Evolutionary conservation across 2,888 invertebrate genomes (phyloP), one percentile per base, ranked within the genome.

Genomic region (Folsomia candida): DNA sequence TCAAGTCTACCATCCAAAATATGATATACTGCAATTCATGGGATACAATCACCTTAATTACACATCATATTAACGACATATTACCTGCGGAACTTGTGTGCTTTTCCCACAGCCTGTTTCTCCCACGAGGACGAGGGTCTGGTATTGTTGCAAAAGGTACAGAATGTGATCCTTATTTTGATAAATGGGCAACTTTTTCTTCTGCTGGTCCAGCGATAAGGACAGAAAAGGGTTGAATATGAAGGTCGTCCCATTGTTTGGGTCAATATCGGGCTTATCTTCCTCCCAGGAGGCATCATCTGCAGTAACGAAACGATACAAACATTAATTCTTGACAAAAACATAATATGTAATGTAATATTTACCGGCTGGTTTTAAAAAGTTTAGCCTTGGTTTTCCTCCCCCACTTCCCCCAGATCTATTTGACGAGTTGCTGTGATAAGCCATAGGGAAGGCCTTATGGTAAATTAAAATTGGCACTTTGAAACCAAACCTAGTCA

Each of bases 101-200:
- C 95, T 95, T 84, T 98, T 94, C 47, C 97, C 97, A 80, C 92
- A 93, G 27, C 98, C 98, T 1, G 97, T 97, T 83, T 99, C 97
- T 1, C 98, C 98, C 57, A 77, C 67, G 9, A 71, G 51, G 4
- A 71, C 70, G 9, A 71, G 51, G 3, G 63, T 60, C 47, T 71
- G 70, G 51, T 63, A 71, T 51, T 71, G 60, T 24, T 99, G 96
- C 80, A 97, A 83, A 74, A 94, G 85, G 83, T 95, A 97, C 65
- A 98, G 85, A 66, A 98, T 92, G 80, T 97, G 92, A 81, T 90
- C 91, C 70, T 91, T 87, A 80, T 91, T 89, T 82, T 91, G 90
- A 81, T 90, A 93, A 75, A 97, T 93, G 0, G 97, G 97, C 68
- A 97, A 84, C 81, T 89, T 87, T 81, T 93, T 91, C 47, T 94